Base-by-base conservation (phyloP, 2,113 vertebrate genomes). In the Nesoenas mayeri region DNA sequence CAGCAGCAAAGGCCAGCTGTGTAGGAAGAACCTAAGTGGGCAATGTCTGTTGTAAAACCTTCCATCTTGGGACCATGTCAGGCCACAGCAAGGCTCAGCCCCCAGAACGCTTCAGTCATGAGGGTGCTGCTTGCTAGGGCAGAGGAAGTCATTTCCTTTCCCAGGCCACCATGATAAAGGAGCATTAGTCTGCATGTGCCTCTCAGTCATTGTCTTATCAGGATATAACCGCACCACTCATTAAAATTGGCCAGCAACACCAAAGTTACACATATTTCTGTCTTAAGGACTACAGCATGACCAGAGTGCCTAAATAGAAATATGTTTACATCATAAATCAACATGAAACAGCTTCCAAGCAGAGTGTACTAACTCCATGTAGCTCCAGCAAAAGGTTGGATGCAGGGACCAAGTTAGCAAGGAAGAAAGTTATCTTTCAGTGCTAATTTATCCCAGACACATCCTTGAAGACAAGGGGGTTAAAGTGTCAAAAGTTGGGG, bases 151-250 rank as follows among this genome's bases (percentile, higher is more conserved):
- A 8, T 64, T 57, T 67, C 32, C 14, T 67, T 81, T 28, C 34
- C 53, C 42, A 53, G 60, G 20, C 85, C 25, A 36, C 5, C 7
- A 2, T 7, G 6, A 18, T 25, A 66, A 73, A 78, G 40, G 6
- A 81, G 5, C 20, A 12, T 50, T 22, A 50, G 10, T 61, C n/a
- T 29, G 9, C 18, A 58, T 1, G 10, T 58, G 17, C 4, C 26
- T 53, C 21, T 64, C 31, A 16, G 9, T 64, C 15, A 10, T 13
- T 70, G 19, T 17, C 28, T 10, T 34, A 21, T 53, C 31, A 17
- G 6, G 11, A 38, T 67, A 36, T 12, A 71, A 48, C 8, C 12
- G 16, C 2, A 0, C 3, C 11, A 6, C 22, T 21, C 1, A 1
- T 11, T 34, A 34, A 40, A 34, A 32, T 3, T 51, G 51, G 22